These are phyloP conservation scores for Pardosa pseudoannulata DNA, from an alignment of 2,888 invertebrate genomes.

Conservation along the genomic window DNA sequence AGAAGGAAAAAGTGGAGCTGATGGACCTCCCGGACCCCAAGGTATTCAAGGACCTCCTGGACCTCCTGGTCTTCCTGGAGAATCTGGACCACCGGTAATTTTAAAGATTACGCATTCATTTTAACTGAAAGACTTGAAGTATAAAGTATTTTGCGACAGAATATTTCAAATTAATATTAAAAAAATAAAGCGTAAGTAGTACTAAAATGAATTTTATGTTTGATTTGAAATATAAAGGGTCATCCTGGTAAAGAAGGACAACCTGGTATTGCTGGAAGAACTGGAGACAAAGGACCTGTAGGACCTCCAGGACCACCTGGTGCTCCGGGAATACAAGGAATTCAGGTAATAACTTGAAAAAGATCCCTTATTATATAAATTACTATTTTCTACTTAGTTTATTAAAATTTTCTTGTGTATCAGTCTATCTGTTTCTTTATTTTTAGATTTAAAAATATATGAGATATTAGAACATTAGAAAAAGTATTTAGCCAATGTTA, in stretches of 20 bases:
- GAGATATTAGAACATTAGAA: no score
- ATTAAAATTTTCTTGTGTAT: no score
- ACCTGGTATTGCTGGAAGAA: slow-evolving; percentile 82
- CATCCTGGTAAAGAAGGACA: slow-evolving; percentile 83
- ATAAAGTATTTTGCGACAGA: no score
- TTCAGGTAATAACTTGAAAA: slow-evolving; percentile 80
- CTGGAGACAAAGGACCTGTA: slow-evolving; percentile 82
- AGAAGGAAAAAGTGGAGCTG: slow-evolving; percentile 72
- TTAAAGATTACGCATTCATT: no score
- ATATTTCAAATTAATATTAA: no score
- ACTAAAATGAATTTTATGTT: slow-evolving; percentile 75
- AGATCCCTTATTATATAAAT: no score
- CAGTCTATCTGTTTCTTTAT: no score
- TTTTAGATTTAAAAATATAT: no score
- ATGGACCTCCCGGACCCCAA: slow-evolving; percentile 79
- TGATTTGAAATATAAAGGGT: no score
- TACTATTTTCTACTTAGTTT: no score
- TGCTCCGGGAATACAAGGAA: slow-evolving; percentile 83
- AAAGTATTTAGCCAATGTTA: no score
- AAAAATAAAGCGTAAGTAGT: slow-evolving; percentile 63
- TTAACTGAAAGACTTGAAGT: no score
- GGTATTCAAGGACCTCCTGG: slow-evolving; percentile 81
- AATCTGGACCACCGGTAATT: slow-evolving; percentile 81
- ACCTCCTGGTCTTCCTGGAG: slow-evolving; percentile 84
- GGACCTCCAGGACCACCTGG: slow-evolving; percentile 82